A percentile compares a stretch with the other conserved stretches of the same genome.
Conservation (phyloP, 2,888 invertebrate species). For the Germaria angustata region DNA sequence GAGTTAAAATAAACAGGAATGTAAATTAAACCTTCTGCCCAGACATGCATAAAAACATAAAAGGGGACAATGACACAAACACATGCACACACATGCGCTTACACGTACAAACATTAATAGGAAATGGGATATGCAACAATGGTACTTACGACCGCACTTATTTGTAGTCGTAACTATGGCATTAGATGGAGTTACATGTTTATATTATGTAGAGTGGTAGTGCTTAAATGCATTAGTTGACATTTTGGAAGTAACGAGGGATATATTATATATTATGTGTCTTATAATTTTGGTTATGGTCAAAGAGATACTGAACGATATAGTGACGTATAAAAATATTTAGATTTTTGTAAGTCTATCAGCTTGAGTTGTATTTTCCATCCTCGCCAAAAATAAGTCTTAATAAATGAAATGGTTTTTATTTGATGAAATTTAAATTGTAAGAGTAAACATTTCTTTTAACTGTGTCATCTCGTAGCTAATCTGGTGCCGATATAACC, state of each 20-base stretch:
- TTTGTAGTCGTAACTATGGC: neutral
- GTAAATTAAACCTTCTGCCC: constrained; percentile 32
- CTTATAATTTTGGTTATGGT: too few relatives aligned
- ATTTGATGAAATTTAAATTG: too few relatives aligned
- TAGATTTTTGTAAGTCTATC: too few relatives aligned
- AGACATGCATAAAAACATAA: constrained; percentile 30
- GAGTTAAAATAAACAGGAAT: constrained; percentile 48
- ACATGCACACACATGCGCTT: neutral
- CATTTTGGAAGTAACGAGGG: neutral
- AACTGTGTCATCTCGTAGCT: too few relatives aligned
- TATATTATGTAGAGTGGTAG: neutral
- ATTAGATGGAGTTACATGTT: constrained; percentile 2
- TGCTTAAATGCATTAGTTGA: neutral
- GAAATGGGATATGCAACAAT: neutral
- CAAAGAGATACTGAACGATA: too few relatives aligned
- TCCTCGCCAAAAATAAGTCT: too few relatives aligned
- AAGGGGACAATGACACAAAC: constrained; percentile 21
- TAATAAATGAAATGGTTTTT: too few relatives aligned
- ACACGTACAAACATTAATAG: neutral
- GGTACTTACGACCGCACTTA: neutral
- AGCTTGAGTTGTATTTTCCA: too few relatives aligned
- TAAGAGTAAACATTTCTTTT: too few relatives aligned
- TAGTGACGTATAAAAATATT: too few relatives aligned
- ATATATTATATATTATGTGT: too few relatives aligned
- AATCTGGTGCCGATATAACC: too few relatives aligned